Evolutionary conservation across 2,797 vertebrate genomes (phyloP), one percentile per base, ranked within the genome.

Genomic region (Protosalanx chinensis): DNA sequence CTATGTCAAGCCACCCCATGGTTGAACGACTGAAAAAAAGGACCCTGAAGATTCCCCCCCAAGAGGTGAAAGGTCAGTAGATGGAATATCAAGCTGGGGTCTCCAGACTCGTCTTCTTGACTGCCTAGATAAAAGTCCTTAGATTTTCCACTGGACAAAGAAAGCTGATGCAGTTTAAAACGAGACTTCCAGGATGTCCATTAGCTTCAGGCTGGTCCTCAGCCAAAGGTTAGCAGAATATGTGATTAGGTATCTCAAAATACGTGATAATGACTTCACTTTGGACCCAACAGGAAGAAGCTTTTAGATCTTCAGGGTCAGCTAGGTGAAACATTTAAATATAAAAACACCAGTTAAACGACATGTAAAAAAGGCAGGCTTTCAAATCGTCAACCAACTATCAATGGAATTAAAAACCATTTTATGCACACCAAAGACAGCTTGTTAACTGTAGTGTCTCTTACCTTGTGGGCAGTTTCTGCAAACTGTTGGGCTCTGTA

Each of bases 401-500:
- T 46, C 41, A 46, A 46, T 46, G 41, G 8, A 46, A 3, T 27
- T 27, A 12, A 46, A 37, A 35, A 41, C 8, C 2, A 41, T 12
- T 41, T 3, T 53, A 16, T 10, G 51, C 0, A 56, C 4, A 16
- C 16, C 51, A 53, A 41, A n/a, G 6, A 53, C 4, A 1, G 6
- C 51, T 41, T 23, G 12, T 27, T 3, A 5, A 35, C 8, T 58
- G n/a, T 4, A 1, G 51, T 5, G 20, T 7, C 5, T 6, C n/a
- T 87, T 80, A 98, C 96, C 94, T 95, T 96, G 82, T 96, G 95
- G 66, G 95, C 94, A 64, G 93, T 94, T 89, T 96, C 94, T 65
- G 94, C 95, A 72, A 97, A 94, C 84, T 94, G 93, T 84, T 96
- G 94, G 73, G 95, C 93, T 51, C 91, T 95, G 76, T 94, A 94